Percentiles rank a stretch among this genome's conserved stretches.
Evolutionary conservation across 2,888 invertebrate species (phyloP).

Genomic region (Troides oblongomaculatus): DNA sequence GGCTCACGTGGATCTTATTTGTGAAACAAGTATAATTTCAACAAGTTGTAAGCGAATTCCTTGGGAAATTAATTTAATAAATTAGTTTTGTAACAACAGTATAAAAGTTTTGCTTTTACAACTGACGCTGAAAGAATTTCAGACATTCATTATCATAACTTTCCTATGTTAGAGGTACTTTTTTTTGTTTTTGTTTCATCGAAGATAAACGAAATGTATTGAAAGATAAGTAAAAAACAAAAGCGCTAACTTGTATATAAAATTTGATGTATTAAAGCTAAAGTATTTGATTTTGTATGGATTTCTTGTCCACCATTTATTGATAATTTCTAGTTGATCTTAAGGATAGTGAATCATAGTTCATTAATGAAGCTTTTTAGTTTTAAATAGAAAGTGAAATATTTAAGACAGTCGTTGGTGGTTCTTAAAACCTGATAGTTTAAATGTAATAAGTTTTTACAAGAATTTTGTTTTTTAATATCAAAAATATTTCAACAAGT

Average conservation of each 20-base stretch:
- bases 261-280: neutral
- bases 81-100: conserved; percentile 58
- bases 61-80: conserved; percentile 66
- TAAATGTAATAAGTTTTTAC: too few species aligned
- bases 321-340: neutral
- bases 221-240: conserved; percentile 11
- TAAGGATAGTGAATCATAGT: too few species aligned
- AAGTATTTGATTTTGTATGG: too few species aligned
- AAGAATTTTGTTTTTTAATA: too few species aligned
- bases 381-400: too few species aligned
- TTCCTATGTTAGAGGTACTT: conserved; percentile 29
- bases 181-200: conserved; percentile 25
- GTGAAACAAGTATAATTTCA: conserved; percentile 65
- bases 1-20: conserved; percentile 63
- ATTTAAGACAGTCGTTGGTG: too few species aligned
- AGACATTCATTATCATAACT: conserved; percentile 43
- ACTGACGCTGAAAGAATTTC: conserved; percentile 51
- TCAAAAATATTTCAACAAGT: too few species aligned
- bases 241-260: conserved; percentile 11
- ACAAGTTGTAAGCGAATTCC: conserved; percentile 58
- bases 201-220: conserved; percentile 19
- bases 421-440: too few species aligned
- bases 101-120: conserved; percentile 47
- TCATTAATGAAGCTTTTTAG: too few species aligned
- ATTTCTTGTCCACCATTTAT: neutral